These are phyloP conservation scores for Sycophaga agraensis DNA, from an alignment of 1,140 invertebrate species.

Conservation along the genomic window DNA sequence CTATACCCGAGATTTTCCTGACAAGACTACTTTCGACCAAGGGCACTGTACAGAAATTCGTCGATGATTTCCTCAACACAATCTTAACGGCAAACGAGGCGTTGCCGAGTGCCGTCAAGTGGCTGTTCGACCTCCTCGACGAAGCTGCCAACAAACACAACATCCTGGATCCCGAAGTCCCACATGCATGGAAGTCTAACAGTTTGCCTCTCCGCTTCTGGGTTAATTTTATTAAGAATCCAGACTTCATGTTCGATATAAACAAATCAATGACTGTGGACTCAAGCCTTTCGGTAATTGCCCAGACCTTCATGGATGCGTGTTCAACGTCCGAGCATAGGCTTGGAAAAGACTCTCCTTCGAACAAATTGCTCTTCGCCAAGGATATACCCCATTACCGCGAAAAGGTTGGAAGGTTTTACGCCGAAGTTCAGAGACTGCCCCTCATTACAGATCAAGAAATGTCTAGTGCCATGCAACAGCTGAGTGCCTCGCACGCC, in stretches of 20 bases:
- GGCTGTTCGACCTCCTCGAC: constrained; percentile 93
- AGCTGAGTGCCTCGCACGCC: constrained; percentile 81
- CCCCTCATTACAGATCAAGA: constrained; percentile 90
- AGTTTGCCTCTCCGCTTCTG: constrained; percentile 92
- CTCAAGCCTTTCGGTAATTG: constrained; percentile 90
- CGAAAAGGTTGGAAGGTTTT: constrained; percentile 86
- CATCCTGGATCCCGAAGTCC: constrained; percentile 84
- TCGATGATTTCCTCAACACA: constrained; percentile 91
- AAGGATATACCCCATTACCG: constrained; percentile 90
- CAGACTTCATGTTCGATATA: constrained; percentile 95
- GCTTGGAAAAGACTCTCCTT: constrained; percentile 91
- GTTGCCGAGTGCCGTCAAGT: constrained; percentile 90
- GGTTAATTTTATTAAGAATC: constrained; percentile 97
- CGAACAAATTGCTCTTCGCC: constrained; percentile 91
- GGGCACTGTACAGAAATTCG: constrained; percentile 94
- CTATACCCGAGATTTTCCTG: constrained; percentile 93
- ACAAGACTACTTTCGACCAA: constrained; percentile 91
- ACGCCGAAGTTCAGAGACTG: constrained; percentile 78
- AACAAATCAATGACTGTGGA: constrained; percentile 91
- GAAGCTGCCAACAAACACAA: constrained; percentile 83
- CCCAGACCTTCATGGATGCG: constrained; percentile 95
- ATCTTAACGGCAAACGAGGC: constrained; percentile 86
- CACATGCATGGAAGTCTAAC: constrained; percentile 96
- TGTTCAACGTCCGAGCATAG: constrained; percentile 87
- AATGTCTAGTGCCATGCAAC: constrained; percentile 88